Evolutionary conservation across 2,113 vertebrate species (phyloP).

Genomic region (Toxostoma redivivum): DNA sequence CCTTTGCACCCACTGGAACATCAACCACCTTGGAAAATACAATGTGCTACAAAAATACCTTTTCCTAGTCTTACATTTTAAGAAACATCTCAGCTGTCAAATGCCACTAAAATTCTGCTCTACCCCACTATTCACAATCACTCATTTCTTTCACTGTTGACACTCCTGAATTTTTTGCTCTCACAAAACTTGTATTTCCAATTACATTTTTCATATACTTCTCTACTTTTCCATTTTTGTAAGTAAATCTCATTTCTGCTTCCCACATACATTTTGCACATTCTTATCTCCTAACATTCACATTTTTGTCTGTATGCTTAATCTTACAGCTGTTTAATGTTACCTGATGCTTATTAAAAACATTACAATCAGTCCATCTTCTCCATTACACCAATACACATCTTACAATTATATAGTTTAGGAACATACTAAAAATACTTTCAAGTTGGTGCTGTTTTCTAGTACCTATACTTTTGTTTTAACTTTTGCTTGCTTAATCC

Average conservation of each 20-base stretch:
- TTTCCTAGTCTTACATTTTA: not conserved
- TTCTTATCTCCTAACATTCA: not conserved
- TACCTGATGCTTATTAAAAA: not conserved
- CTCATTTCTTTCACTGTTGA: not conserved
- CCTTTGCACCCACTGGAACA: not conserved
- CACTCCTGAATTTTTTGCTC: not conserved
- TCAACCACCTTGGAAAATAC: fast-evolving
- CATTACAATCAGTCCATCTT: not conserved
- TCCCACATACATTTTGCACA: not conserved
- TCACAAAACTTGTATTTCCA: not conserved
- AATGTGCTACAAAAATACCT: not conserved
- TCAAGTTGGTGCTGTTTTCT: not conserved
- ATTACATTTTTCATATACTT: not conserved
- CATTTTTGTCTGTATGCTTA: not conserved
- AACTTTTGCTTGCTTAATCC: not conserved
- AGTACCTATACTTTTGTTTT: not conserved
- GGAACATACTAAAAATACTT: not conserved
- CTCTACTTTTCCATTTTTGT: not conserved
- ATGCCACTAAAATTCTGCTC: not conserved
- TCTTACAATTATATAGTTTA: not conserved
- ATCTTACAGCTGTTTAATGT: not conserved
- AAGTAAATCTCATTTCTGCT: not conserved
- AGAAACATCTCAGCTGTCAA: not conserved
- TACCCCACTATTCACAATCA: not conserved
- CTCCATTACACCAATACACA: not conserved